A percentile compares a stretch with the other conserved stretches of the same genome.
phyloP scores from a whole-genome alignment of 2,113 vertebrate species.

The Austrofundulus limnaeus region DNA sequence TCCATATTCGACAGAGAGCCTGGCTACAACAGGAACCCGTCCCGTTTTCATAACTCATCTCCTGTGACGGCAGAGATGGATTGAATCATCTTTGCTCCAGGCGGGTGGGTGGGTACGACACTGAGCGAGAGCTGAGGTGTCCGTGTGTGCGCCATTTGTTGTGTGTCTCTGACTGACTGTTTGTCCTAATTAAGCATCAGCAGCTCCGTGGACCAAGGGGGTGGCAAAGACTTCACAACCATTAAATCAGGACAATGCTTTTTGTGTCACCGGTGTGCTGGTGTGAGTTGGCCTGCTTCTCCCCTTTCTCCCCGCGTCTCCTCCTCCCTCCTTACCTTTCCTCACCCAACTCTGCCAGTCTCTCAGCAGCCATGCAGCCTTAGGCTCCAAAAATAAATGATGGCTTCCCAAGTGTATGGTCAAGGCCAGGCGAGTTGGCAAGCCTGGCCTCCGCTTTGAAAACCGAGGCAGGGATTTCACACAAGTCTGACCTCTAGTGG shows the following conservation, averaged over 20 bases:
- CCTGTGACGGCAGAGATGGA: constrained; percentile 42
- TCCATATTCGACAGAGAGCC: constrained; percentile 27
- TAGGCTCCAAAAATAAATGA: constrained; percentile 78
- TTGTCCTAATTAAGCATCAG: constrained; percentile 69
- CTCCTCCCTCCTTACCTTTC: constrained; percentile 35
- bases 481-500: constrained; percentile 55
- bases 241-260: constrained; percentile 80
- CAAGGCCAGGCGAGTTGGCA: constrained; percentile 74
- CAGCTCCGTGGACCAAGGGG: constrained; percentile 64
- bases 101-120: constrained; percentile 3
- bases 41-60: constrained; percentile 61
- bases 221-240: constrained; percentile 65
- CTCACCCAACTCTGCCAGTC: constrained; percentile 57
- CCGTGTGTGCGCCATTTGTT: constrained; percentile 18
- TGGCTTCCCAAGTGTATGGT: constrained; percentile 65
- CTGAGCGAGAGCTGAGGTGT: constrained; percentile 17
- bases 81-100: constrained; percentile 56
- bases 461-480: constrained; percentile 14
- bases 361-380: constrained; percentile 67
- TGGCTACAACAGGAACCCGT: constrained; percentile 27
- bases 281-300: constrained; percentile 46
- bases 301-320: constrained; percentile 38
- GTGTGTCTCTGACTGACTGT: constrained; percentile 43
- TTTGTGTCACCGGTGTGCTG: constrained; percentile 75
- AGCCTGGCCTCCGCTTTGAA: constrained; percentile 32